Percentiles rank a stretch among this genome's conserved stretches.
These are phyloP conservation scores for Dynastes maya DNA, from an alignment of 2,888 invertebrate species.

Conservation along the genomic window DNA sequence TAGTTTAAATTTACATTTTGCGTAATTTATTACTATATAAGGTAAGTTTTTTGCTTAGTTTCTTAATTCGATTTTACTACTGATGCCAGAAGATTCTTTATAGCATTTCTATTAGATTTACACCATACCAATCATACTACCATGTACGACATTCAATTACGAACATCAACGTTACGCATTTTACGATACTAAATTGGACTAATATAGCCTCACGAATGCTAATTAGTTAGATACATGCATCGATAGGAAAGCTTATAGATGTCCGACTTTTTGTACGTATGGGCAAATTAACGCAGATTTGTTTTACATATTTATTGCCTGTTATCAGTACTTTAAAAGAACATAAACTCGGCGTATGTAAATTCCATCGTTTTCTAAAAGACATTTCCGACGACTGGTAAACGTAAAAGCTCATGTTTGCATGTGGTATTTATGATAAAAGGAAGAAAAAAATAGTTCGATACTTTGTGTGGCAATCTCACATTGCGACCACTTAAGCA, in stretches of 20 bases:
- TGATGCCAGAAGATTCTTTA: too few species aligned
- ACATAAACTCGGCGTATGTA: slow-evolving; percentile 6
- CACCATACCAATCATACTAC: too few species aligned
- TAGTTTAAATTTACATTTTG: too few species aligned
- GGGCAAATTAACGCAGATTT: slow-evolving; percentile 13
- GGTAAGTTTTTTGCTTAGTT: too few species aligned
- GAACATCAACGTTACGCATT: neutral
- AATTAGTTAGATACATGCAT: slow-evolving; percentile 6
- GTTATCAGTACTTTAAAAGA: slow-evolving; percentile 25
- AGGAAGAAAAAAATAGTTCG: neutral
- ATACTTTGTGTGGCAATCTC: slow-evolving; percentile 6
- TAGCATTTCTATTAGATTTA: too few species aligned
- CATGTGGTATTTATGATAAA: neutral
- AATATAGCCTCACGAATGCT: neutral
- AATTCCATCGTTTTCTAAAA: slow-evolving; percentile 27
- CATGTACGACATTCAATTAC: too few species aligned
- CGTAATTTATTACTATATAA: too few species aligned
- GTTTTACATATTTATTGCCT: slow-evolving; percentile 24
- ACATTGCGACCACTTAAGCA: neutral
- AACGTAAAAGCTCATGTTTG: slow-evolving; percentile 5
- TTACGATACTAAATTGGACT: slow-evolving; percentile 1
- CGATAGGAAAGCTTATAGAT: slow-evolving; percentile 9
- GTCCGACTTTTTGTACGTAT: neutral
- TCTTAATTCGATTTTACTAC: too few species aligned
- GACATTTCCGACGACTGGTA: slow-evolving; percentile 6